These are phyloP conservation scores for Danio choprae DNA, from an alignment of 2,797 vertebrate species.

Conservation along the genomic window DNA sequence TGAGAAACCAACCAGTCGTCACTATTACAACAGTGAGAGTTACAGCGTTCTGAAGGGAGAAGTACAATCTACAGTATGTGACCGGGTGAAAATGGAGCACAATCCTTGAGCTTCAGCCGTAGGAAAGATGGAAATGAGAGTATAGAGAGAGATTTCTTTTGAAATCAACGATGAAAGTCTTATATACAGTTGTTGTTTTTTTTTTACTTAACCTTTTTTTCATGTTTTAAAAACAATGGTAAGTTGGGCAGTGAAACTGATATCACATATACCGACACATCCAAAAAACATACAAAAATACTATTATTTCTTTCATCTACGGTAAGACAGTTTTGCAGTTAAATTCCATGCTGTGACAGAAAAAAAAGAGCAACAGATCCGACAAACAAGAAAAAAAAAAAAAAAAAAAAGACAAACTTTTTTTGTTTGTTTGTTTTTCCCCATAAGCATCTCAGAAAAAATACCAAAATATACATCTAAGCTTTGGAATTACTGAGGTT, in stretches of 20 bases:
- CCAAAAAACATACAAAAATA: constrained; percentile 99
- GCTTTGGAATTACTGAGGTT: constrained; percentile 99
- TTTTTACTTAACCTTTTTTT: constrained; percentile 42
- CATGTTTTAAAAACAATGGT: constrained; percentile 85
- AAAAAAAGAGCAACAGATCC: constrained; percentile 92
- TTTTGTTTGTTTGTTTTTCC: constrained; percentile 64
- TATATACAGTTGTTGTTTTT: constrained; percentile 88
- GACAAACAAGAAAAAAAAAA: constrained; percentile 91
- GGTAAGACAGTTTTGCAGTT: constrained; percentile 97
- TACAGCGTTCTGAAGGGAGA: constrained; percentile 61
- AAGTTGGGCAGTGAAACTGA: constrained; percentile 97
- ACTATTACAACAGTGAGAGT: constrained; percentile 71
- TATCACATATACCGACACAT: constrained; percentile 94
- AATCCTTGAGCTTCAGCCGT: constrained; percentile 80
- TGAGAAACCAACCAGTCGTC: constrained; percentile 64
- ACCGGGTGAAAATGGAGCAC: constrained; percentile 67
- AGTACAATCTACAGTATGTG: constrained; percentile 73
- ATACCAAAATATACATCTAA: constrained; percentile 99
- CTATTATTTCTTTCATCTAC: constrained; percentile 95
- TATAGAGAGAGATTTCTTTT: constrained; percentile 76
- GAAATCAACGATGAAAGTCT: constrained; percentile 82
- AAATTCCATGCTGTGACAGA: constrained; percentile 99
- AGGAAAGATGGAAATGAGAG: constrained; percentile 75
- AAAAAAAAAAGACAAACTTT: constrained; percentile 84
- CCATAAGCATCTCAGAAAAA: constrained; percentile 96